Conservation (phyloP, 2,113 vertebrate genomes). For the Grantiella picta region DNA sequence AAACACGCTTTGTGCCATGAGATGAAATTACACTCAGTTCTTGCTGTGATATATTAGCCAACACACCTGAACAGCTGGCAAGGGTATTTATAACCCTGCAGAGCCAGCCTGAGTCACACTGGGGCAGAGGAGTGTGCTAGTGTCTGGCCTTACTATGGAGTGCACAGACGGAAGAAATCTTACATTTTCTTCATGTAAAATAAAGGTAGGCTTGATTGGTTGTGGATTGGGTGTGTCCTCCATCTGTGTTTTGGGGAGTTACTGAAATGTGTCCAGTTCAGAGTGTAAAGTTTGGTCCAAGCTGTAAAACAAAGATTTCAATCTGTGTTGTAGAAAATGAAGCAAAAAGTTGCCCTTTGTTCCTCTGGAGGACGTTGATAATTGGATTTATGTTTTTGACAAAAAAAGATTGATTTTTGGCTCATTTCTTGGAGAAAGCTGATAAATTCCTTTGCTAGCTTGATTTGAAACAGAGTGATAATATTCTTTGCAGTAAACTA, state of each 20-base stretch:
- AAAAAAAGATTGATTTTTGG: not conserved
- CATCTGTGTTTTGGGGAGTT: not conserved
- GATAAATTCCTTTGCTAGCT: not conserved
- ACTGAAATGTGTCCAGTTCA: not conserved
- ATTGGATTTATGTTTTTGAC: not conserved
- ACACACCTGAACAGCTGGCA: too few relatives aligned
- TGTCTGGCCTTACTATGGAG: not conserved
- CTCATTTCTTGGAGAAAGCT: not conserved
- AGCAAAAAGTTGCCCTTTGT: not conserved
- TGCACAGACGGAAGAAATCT: not conserved
- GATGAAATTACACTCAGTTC: not conserved
- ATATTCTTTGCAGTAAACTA: not conserved
- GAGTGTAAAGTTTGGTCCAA: not conserved
- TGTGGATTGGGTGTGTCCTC: not conserved
- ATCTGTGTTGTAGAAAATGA: not conserved
- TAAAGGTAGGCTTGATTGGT: not conserved
- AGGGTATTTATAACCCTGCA: not conserved
- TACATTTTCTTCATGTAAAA: not conserved
- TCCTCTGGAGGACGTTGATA: not conserved
- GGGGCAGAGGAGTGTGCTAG: rapidly evolving
- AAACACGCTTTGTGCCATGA: not conserved
- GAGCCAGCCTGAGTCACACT: not conserved
- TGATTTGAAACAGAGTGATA: not conserved
- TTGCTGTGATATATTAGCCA: not conserved
- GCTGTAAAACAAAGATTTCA: not conserved